A percentile compares a stretch with the other conserved stretches of the same genome.
Conservation (phyloP, 1,140 invertebrate species). For the Choristoneura fumiferana region DNA sequence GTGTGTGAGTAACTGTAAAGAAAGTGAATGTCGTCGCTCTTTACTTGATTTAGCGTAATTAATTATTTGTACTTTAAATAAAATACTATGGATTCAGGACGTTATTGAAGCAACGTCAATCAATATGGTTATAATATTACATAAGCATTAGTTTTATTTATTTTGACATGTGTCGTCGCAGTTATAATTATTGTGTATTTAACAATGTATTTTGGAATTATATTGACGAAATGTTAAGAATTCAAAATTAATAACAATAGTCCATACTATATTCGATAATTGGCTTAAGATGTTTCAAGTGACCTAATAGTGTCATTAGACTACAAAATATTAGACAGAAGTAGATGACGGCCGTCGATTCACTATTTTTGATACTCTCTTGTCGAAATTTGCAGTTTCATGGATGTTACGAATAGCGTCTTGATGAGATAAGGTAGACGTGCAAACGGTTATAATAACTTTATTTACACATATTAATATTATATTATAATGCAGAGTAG, state of each 20-base stretch:
- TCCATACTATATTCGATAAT: slow-evolving; percentile 54
- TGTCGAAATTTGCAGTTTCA: slow-evolving; percentile 75
- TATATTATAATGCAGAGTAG: slow-evolving; percentile 68
- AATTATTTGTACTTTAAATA: background rate
- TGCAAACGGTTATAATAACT: slow-evolving; percentile 69
- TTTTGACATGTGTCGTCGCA: background rate
- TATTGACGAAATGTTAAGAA: slow-evolving; percentile 26
- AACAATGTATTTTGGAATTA: slow-evolving; percentile 14
- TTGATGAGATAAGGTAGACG: slow-evolving; percentile 51
- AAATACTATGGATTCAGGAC: slow-evolving; percentile 1
- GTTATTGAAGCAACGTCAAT: slow-evolving; percentile 6
- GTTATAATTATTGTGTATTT: background rate
- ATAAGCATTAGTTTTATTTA: background rate
- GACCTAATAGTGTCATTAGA: slow-evolving; percentile 60
- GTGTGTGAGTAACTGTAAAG: slow-evolving; percentile 7
- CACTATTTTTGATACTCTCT: slow-evolving; percentile 78
- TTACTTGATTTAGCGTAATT: slow-evolving; percentile 9
- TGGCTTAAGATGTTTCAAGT: slow-evolving; percentile 58
- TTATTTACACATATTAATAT: slow-evolving; percentile 75
- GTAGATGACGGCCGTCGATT: slow-evolving; percentile 64
- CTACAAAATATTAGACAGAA: slow-evolving; percentile 71
- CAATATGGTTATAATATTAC: background rate
- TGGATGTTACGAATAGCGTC: slow-evolving; percentile 55
- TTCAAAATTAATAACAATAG: slow-evolving; percentile 60
- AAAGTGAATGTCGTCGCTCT: background rate